Conservation (phyloP, 2,888 invertebrate genomes). For the Synanthedon myopaeformis region DNA sequence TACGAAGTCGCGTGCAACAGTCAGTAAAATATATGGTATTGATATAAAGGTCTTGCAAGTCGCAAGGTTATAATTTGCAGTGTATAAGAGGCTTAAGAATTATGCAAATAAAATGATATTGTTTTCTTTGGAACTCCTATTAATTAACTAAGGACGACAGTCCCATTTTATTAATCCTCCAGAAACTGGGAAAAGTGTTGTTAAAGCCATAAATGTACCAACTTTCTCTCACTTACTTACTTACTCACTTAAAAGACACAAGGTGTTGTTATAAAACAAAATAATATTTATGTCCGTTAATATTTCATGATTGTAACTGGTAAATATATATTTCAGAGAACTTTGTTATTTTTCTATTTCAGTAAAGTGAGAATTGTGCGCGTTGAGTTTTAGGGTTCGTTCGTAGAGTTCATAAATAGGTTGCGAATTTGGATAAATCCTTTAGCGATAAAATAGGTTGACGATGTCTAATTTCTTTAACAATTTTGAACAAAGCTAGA, state of each 20-base stretch:
- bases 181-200: conserved; percentile 39
- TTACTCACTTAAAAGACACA: conserved; percentile 45
- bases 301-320: conserved; percentile 54
- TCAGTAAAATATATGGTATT: too few relatives aligned
- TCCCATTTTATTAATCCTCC: conserved; percentile 62
- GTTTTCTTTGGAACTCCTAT: conserved; percentile 69
- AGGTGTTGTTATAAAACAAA: conserved; percentile 55
- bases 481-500: too few relatives aligned
- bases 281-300: conserved; percentile 52
- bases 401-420: not conserved
- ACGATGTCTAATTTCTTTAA: too few relatives aligned
- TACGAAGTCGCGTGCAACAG: too few relatives aligned
- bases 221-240: conserved; percentile 14
- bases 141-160: conserved; percentile 58
- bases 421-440: too few relatives aligned
- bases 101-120: conserved; percentile 69
- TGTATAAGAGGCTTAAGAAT: conserved; percentile 18
- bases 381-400: not conserved
- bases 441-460: too few relatives aligned
- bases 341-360: conserved; percentile 27
- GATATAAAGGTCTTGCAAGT: too few relatives aligned
- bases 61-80: not conserved
- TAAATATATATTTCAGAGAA: conserved; percentile 24
- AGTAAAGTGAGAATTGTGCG: conserved; percentile 23
- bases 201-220: conserved; percentile 55